Evolutionary conservation across 2,113 vertebrate species (phyloP).

Genomic region (Sus scrofa): DNA sequence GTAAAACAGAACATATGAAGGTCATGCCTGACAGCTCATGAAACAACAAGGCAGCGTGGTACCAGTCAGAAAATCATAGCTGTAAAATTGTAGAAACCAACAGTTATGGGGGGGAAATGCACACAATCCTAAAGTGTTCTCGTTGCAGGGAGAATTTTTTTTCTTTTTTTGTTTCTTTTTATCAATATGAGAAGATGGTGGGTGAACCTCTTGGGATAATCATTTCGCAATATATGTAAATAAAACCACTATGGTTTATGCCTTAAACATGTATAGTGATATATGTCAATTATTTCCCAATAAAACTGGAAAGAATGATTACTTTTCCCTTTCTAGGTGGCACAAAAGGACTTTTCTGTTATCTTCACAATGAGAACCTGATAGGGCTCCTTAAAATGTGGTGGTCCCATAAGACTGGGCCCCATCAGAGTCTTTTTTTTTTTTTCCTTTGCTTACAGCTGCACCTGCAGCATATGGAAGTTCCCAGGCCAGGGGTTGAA

Average conservation of each 20-base stretch:
- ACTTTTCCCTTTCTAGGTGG: neutral
- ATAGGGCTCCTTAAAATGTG: neutral
- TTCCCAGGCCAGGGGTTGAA: no score
- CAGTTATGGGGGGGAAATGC: no score
- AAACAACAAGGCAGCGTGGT: no score
- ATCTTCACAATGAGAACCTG: neutral
- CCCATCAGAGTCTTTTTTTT: no score
- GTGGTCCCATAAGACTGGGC: neutral
- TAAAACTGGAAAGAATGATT: neutral
- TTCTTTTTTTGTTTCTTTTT: neutral
- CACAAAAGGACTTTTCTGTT: neutral
- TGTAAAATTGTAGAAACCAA: no score
- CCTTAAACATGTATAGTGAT: neutral
- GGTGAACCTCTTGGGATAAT: neutral
- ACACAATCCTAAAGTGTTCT: neutral
- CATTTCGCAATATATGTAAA: neutral
- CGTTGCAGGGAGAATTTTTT: neutral
- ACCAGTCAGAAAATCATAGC: no score
- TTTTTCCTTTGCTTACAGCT: no score
- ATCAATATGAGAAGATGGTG: neutral
- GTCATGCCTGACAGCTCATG: no score
- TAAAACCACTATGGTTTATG: neutral
- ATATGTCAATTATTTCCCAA: neutral
- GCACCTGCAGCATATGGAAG: no score
- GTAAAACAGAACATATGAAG: no score